Evolutionary conservation across 2,113 vertebrate species (phyloP).

Genomic region (Hippocampus guttulatus): DNA sequence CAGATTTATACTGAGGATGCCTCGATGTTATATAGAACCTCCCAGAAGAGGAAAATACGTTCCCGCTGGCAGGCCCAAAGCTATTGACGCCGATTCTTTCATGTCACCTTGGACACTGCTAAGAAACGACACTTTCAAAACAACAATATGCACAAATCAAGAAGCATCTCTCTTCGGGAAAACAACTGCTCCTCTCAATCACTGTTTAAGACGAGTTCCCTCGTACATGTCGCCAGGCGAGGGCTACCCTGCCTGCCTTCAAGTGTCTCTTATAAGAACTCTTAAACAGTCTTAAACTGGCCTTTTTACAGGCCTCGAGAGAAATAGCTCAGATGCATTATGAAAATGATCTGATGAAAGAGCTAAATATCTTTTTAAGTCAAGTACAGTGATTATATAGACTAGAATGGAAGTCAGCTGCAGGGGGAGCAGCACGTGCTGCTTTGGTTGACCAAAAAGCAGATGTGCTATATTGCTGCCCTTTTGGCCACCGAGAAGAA

Average conservation of each 20-base stretch:
- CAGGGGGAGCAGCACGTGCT: neutral
- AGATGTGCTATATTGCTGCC: neutral
- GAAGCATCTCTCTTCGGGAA: constrained; percentile 5
- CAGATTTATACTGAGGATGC: constrained; percentile 69
- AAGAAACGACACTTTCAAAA: constrained; percentile 10
- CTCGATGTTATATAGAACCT: constrained; percentile 32
- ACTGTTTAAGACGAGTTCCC: neutral
- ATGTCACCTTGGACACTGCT: constrained; percentile 3
- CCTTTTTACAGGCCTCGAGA: no score
- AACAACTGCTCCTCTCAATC: constrained; percentile 7
- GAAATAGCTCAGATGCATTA: no score
- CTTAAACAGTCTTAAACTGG: no score
- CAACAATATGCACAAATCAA: constrained; percentile 1
- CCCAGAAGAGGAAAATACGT: constrained; percentile 38
- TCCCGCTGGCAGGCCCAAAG: constrained; percentile 15
- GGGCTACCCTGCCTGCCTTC: no score
- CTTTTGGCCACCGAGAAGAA: neutral
- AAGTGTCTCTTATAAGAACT: no score
- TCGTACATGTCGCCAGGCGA: no score
- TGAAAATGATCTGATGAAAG: no score
- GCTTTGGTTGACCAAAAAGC: neutral
- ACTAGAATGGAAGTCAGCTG: neutral
- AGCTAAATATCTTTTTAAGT: no score
- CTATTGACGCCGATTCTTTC: constrained; percentile 36
- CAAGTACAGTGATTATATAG: neutral